These are phyloP conservation scores for Mesoclemmys tuberculata DNA, from an alignment of 2,113 vertebrate species.

Conservation along the genomic window DNA sequence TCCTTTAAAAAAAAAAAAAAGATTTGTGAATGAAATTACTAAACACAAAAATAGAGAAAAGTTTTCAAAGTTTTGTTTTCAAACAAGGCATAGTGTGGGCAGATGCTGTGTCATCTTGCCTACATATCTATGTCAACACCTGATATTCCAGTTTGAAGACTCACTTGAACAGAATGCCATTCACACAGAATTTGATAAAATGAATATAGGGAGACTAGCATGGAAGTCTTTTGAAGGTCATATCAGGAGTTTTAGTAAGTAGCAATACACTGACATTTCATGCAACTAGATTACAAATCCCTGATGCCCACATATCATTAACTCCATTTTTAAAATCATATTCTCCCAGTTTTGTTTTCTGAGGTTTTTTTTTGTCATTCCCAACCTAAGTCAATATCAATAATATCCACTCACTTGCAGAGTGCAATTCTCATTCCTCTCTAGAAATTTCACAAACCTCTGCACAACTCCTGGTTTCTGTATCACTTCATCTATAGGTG, in stretches of 20 bases:
- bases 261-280: background rate
- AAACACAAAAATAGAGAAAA: background rate
- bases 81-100: background rate
- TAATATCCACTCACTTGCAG: slow-evolving; percentile 83
- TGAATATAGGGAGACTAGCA: background rate
- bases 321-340: background rate
- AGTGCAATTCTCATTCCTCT: slow-evolving; percentile 90
- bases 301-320: background rate
- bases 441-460: slow-evolving; percentile 93
- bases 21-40: background rate
- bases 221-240: background rate
- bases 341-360: background rate
- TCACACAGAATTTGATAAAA: background rate
- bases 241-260: background rate
- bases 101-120: background rate
- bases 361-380: background rate
- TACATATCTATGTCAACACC: background rate
- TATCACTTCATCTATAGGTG: slow-evolving; percentile 95
- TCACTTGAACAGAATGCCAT: background rate
- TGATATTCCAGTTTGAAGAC: background rate
- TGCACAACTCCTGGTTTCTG: slow-evolving; percentile 90
- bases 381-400: background rate
- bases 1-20: background rate
- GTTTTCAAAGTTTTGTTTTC: background rate
- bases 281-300: background rate